Base-by-base conservation (phyloP, 2,888 invertebrate species). In the Hyposoter didymator region DNA sequence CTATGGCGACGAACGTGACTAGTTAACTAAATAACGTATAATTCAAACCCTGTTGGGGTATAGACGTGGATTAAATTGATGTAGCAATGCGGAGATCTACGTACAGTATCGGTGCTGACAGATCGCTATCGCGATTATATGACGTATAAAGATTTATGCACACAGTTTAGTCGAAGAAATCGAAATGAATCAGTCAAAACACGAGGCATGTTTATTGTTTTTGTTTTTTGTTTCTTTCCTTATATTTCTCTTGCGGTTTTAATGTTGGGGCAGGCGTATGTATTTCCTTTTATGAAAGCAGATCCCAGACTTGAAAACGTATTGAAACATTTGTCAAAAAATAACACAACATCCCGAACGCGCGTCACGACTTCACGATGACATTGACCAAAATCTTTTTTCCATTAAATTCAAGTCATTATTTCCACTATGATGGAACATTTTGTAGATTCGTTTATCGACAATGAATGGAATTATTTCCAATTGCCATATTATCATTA, bases 251-350 rank as follows among this genome's bases (percentile, higher is more conserved):
- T 67, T 67, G 22, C 28, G n/a, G 43, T 45, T 82, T 66, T 78
- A 39, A 66, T 72, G 67, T 73, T 78, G 59, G 64, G 49, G 73
- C 69, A 75, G 75, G 52, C 80, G 22, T 47, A 17, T 69, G 28
- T 69, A 14, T 72, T 78, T 74, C 64, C 32, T 75, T 72, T 72
- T 75, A 74, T 55, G 55, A 84, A 84, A 79, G 79, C 84, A 84
- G 28, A 75, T 47, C 75, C 70, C 75, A 79, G 79, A 79, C 79
- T 62, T 43, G 66, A 67, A 62, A 83, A 59, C 69, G 75, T 73
- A 79, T 78, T 45, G 73, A 69, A 19, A 83, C 84, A 64, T 74
- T 84, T 55, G 75, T 80, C 79, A 84, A 84, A 81, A 64, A 81
- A 79, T 67, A 84, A 84, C 69, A 79, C 52, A 72, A 59, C 52